Evolutionary conservation across 1,140 invertebrate genomes (phyloP).

Genomic region (Philaenus spumarius): DNA sequence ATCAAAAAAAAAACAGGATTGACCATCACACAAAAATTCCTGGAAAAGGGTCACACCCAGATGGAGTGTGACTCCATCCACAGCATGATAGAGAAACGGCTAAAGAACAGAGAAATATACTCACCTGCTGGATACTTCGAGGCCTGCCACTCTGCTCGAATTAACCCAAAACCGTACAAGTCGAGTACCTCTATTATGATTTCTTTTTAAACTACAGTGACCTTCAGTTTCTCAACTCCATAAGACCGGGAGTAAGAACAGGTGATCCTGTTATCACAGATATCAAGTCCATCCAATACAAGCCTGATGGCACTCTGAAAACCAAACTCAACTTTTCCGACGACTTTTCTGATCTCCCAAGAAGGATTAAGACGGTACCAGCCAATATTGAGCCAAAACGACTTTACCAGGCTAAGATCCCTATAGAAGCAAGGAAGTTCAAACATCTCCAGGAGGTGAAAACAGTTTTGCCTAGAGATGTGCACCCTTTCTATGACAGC

Average conservation of each 20-base stretch:
- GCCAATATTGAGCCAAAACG: neutral
- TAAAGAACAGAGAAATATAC: too few species aligned
- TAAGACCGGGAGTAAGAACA: conserved; percentile 18
- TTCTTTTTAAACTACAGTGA: conserved; percentile 21
- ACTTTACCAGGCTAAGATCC: neutral
- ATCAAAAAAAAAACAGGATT: conserved; percentile 20
- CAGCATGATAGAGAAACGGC: neutral
- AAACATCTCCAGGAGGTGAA: neutral
- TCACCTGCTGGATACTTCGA: neutral
- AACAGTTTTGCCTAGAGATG: neutral
- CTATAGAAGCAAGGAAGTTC: neutral
- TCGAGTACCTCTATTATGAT: conserved; percentile 14
- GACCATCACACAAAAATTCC: conserved; percentile 32
- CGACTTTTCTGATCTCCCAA: conserved; percentile 5
- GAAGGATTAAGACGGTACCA: neutral
- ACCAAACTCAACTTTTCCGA: conserved; percentile 20
- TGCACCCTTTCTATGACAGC: neutral
- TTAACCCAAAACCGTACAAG: conserved; percentile 18
- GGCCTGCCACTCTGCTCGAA: conserved; percentile 7
- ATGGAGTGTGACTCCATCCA: too few species aligned
- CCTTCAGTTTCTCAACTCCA: conserved; percentile 4
- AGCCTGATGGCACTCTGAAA: conserved; percentile 17
- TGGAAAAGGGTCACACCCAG: too few species aligned
- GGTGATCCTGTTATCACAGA: conserved; percentile 24
- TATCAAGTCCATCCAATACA: conserved; percentile 21